Conservation (phyloP, 53 echinoderm and acorn worm species). For the Hippasteria phrygiana region DNA sequence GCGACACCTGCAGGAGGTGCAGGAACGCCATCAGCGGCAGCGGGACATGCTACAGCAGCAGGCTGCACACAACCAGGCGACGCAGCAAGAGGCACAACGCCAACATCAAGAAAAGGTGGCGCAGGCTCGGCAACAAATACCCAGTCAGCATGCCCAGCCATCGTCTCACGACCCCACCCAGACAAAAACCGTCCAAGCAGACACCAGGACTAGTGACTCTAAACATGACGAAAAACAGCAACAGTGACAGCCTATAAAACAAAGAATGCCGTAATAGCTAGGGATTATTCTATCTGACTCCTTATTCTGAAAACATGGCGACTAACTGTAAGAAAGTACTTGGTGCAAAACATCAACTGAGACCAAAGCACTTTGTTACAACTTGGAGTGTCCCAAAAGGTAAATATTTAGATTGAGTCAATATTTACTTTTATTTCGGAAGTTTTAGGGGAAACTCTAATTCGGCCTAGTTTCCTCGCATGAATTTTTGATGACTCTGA, state of each 20-base stretch:
- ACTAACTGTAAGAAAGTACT: no score
- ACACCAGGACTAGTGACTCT: neutral
- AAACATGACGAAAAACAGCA: no score
- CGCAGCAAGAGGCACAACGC: slow-evolving; percentile 4
- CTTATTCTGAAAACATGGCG: no score
- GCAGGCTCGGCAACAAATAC: neutral
- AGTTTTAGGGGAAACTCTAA: no score
- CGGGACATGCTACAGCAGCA: slow-evolving; percentile 52
- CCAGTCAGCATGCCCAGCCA: neutral
- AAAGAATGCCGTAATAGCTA: neutral
- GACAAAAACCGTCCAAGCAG: neutral
- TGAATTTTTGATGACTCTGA: no score
- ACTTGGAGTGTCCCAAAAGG: no score
- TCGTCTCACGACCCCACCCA: neutral
- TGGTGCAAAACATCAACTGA: no score
- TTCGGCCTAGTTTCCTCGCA: no score
- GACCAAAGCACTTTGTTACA: no score
- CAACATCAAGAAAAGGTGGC: neutral
- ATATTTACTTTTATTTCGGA: no score
- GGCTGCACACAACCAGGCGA: slow-evolving; percentile 53
- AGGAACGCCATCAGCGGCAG: slow-evolving; percentile 54
- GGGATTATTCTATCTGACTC: no score
- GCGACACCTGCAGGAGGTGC: slow-evolving; percentile 43
- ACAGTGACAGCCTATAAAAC: neutral
- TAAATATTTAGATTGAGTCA: no score